A percentile compares a stretch with the other conserved stretches of the same genome.
Conservation (phyloP, 2,888 invertebrate species). For the Aporophyla nigra region DNA sequence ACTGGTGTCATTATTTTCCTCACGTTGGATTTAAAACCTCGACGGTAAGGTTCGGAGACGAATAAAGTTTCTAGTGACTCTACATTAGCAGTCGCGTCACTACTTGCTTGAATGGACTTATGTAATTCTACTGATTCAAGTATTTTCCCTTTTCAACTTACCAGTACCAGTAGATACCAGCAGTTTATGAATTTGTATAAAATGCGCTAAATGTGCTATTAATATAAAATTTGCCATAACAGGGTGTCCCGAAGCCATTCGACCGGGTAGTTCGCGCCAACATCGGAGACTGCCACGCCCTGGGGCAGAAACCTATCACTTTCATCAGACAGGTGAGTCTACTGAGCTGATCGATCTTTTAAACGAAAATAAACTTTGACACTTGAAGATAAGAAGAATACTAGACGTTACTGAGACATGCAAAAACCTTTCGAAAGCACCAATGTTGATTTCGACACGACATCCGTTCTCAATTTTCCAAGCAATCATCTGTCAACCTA, state of each 20-base stretch:
- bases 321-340: conserved; percentile 96
- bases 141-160: not conserved
- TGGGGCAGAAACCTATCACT: conserved; percentile 98
- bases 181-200: not conserved
- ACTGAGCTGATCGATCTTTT: not conserved
- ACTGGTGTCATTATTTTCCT: conserved; percentile 45
- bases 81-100: not conserved
- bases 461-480: conserved; percentile 21
- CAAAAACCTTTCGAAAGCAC: not conserved
- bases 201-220: too few species aligned
- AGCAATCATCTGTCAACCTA: conserved; percentile 13
- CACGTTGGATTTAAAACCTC: conserved; percentile 13
- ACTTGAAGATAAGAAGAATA: not conserved
- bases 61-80: not conserved
- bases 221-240: conserved; percentile 51
- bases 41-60: not conserved
- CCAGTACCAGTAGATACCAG: not conserved
- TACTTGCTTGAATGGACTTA: not conserved
- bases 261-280: conserved; percentile 97
- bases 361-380: not conserved
- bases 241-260: conserved; percentile 97
- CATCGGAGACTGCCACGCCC: conserved; percentile 99
- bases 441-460: conserved; percentile 6
- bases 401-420: not conserved
- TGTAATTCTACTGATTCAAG: not conserved